Conservation (phyloP, 2,888 invertebrate species). For the Meiosimyza platycephala region DNA sequence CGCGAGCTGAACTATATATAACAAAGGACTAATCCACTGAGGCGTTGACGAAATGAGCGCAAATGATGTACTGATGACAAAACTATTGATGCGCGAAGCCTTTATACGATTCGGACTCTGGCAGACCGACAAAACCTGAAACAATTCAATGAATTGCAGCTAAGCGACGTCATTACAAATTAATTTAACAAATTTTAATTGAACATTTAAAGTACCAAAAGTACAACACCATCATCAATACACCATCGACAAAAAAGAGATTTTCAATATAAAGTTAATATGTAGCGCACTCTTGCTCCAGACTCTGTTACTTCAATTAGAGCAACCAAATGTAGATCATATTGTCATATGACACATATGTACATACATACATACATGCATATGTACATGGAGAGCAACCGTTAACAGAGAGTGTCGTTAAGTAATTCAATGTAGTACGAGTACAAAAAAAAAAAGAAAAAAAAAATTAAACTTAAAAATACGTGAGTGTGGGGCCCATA, state of each 20-base stretch:
- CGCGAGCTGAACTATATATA: background rate
- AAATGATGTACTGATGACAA: slow-evolving; percentile 55
- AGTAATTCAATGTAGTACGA: no score
- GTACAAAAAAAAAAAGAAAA: no score
- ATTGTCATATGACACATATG: no score
- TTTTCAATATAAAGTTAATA: no score
- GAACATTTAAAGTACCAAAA: slow-evolving; percentile 46
- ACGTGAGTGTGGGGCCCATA: slow-evolving; percentile 9
- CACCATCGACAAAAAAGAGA: background rate
- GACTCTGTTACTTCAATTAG: no score
- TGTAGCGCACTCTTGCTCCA: no score
- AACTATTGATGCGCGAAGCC: slow-evolving; percentile 46
- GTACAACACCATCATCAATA: background rate
- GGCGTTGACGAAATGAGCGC: slow-evolving; percentile 45
- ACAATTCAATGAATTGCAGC: slow-evolving; percentile 13
- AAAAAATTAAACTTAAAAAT: background rate
- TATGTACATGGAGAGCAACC: no score
- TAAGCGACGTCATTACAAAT: slow-evolving; percentile 3
- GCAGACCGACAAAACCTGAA: slow-evolving; percentile 14
- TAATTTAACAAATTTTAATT: slow-evolving; percentile 54
- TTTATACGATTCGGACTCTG: slow-evolving; percentile 55
- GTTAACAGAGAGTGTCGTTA: no score
- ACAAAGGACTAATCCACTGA: slow-evolving; percentile 31
- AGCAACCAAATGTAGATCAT: no score
- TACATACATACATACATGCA: no score